Base-by-base conservation (phyloP, 1,140 invertebrate species). In the Heliconius nattereri region DNA sequence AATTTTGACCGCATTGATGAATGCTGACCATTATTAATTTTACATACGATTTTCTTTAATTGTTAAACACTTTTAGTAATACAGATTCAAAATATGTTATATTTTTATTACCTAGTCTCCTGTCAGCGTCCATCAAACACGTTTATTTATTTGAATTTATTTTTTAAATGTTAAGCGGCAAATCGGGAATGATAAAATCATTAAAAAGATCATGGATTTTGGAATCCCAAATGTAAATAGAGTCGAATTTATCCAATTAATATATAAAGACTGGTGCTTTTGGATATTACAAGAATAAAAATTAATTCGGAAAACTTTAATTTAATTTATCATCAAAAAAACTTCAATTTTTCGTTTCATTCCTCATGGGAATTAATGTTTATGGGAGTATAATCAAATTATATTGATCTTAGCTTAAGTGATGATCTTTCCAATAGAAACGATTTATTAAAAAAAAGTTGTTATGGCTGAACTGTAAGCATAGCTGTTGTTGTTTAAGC, bases 291-390 rank as follows among this genome's bases (percentile, higher is more conserved):
- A 85, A 84, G 83, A 76, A 84, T 81, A 70, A 84, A 77, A 85
- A 83, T 86, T 76, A 81, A 77, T 79, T 84, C 71, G 84, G 82
- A 77, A 72, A 26, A 66, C 26, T 66, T 26, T 66, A 66, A 87
- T 83, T 85, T 73, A 81, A 83, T 87, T 89, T 88, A 87, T 83
- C 60, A 66, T 29, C 80, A 82, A 86, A 80, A 83, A 84, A 86
- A 84, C 81, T 86, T 87, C 78, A 87, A 89, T 84, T 93, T 94
- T 94, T 94, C 93, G 93, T 94, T 94, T 94, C 93, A 92, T 94
- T 94, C 93, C 93, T 94, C 91, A 90, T 89, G 86, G 91, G 91
- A 94, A 94, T 90, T 91, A 80, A 92, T 94, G 91, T 93, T 88
- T 85, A 87, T 91, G 89, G 85, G 86, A 90, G 89, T 85, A 87